Base-by-base conservation (phyloP, 2,797 vertebrate genomes). In the Clarias laeviceps region DNA sequence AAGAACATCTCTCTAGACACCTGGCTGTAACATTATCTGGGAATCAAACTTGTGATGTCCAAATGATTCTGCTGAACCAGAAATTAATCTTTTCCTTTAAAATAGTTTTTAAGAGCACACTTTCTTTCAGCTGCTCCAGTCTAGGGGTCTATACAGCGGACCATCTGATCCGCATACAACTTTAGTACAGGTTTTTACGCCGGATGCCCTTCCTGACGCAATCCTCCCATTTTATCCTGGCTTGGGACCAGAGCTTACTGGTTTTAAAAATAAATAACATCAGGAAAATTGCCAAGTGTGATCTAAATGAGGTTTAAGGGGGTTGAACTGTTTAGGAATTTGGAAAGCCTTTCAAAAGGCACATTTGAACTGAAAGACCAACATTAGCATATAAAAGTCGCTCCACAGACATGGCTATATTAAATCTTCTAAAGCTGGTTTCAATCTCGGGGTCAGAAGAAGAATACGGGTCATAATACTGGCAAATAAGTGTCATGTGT, bases 371-470 rank as follows among this genome's bases (percentile, higher is more conserved):
- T 61, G 76, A 56, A 79, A 79, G 76, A 61, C 24, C 3, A 45
- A 69, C 18, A 72, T 72, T 50, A 64, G 56, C 20, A 32, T 4
- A 18, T 8, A 45, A 62, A 61, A 29, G 27, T 15, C 32, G 32
- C 45, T 84, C 29, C 54, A 22, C 32, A 70, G 45, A 57, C 45
- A 15, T 14, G 56, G 20, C 20, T 40, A 3, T 17, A 62, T 37
- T 37, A 79, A 59, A 79, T 79, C 32, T 62, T 57, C 5, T 62
- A 34, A 79, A 79, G 50, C 56, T 37, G 57, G 14, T 24, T 62
- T 69, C 50, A 57, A 73, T 57, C 59, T 84, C 22, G 20, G 61
- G 17, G 45, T 57, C 61, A 34, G 70, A 59, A 83, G 65, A 76
- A 83, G 14, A 74, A 77, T 56, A 57, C n/a, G 14, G 27, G 18